phyloP scores from a whole-genome alignment of 1,140 invertebrate genomes.

The Micrasema minimum region DNA sequence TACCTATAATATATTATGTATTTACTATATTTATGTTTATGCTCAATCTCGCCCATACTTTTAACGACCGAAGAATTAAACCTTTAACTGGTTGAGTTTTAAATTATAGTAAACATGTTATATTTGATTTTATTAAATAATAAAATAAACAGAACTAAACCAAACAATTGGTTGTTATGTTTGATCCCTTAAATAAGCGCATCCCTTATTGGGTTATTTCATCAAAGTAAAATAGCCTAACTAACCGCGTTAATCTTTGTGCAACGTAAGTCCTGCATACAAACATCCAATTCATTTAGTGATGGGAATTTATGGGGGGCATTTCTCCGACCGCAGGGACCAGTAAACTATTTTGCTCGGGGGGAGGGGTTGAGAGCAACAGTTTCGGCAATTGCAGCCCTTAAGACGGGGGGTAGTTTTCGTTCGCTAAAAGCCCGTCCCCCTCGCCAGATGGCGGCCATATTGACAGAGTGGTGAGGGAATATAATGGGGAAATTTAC shows the following conservation, averaged over 20 bases:
- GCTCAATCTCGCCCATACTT: too few relatives aligned
- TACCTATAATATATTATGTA: too few relatives aligned
- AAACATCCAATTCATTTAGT: slow-evolving; percentile 19
- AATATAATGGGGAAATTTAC: too few relatives aligned
- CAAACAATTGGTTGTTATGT: too few relatives aligned
- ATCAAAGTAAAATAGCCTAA: slow-evolving; percentile 4
- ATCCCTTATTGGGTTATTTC: background rate
- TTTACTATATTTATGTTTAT: too few relatives aligned
- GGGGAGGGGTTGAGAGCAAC: slow-evolving; percentile 31
- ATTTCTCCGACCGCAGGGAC: slow-evolving; percentile 10
- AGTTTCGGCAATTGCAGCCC: slow-evolving; percentile 47
- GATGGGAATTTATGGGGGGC: slow-evolving; percentile 8
- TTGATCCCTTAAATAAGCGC: too few relatives aligned
- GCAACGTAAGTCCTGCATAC: slow-evolving; percentile 1
- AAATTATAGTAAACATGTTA: too few relatives aligned
- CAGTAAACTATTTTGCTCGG: background rate
- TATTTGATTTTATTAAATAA: too few relatives aligned
- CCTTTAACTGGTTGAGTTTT: too few relatives aligned
- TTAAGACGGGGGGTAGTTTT: slow-evolving; percentile 43
- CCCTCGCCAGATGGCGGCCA: slow-evolving; percentile 42
- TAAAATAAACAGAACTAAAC: too few relatives aligned
- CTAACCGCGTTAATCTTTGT: slow-evolving; percentile 1
- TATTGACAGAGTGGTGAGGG: slow-evolving; percentile 41
- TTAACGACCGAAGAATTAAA: too few relatives aligned
- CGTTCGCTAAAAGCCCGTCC: slow-evolving; percentile 47